Evolutionary conservation across 1,140 invertebrate species (phyloP).

Genomic region (Neodiprion virginianus): DNA sequence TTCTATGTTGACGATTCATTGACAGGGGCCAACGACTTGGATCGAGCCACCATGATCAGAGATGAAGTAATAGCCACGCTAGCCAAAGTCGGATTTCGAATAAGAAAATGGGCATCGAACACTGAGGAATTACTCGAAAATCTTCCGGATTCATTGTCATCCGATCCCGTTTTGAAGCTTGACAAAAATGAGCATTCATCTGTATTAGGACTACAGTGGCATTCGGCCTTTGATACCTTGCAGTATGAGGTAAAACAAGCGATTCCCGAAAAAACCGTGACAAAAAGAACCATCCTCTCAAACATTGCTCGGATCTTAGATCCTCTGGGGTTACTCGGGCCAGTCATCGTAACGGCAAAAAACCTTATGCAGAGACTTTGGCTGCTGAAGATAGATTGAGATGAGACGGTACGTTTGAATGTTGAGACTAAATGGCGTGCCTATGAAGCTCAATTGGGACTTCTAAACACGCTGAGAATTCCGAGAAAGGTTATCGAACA

Average conservation of each 20-base stretch:
- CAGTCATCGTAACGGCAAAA: constrained; percentile 24
- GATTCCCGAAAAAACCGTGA: too few species aligned
- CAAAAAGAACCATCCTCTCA: too few species aligned
- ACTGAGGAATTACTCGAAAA: constrained; percentile 18
- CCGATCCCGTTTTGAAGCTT: too few species aligned
- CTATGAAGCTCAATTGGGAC: neutral
- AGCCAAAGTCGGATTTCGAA: constrained; percentile 37
- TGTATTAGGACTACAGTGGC: too few species aligned
- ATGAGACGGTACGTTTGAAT: constrained; percentile 14
- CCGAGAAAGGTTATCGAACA: too few species aligned
- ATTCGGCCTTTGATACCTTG: too few species aligned
- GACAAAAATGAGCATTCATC: too few species aligned
- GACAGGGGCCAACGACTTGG: constrained; percentile 21
- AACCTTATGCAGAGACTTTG: constrained; percentile 32
- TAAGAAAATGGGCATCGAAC: constrained; percentile 54
- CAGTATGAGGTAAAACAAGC: too few species aligned
- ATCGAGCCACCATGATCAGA: constrained; percentile 20
- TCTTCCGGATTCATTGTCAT: neutral
- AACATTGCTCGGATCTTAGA: constrained; percentile 27
- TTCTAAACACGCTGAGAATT: too few species aligned
- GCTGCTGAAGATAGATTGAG: constrained; percentile 20
- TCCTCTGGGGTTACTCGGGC: constrained; percentile 27
- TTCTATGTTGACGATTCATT: constrained; percentile 51
- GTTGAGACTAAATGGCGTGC: too few species aligned
- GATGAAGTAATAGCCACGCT: constrained; percentile 39